Percentiles rank a stretch among this genome's conserved stretches.
phyloP scores from a whole-genome alignment of 2,797 vertebrate species.

The Decapterus maruadsi region DNA sequence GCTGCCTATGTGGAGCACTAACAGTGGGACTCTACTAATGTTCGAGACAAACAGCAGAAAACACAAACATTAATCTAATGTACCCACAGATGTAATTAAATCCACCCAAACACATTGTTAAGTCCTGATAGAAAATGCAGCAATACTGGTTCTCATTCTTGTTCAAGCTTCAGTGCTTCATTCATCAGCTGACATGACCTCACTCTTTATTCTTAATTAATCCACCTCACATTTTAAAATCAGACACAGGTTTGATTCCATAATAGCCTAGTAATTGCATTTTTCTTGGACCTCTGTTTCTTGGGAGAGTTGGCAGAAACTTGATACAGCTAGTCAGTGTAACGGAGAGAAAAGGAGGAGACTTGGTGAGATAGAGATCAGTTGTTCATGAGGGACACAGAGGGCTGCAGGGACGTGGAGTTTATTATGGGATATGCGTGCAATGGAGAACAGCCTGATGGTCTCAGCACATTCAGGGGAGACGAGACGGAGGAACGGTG shows the following conservation, averaged over 20 bases:
- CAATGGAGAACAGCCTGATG: conserved; percentile 52
- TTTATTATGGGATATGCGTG: conserved; percentile 44
- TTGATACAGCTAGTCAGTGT: conserved; percentile 27
- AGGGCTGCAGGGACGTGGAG: conserved; percentile 24
- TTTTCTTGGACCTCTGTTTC: neutral
- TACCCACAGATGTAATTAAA: neutral
- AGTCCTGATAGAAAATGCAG: neutral
- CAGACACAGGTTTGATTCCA: neutral
- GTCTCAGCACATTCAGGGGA: conserved; percentile 45
- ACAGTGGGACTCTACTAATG: neutral
- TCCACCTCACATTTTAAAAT: conserved; percentile 5
- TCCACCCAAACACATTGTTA: neutral
- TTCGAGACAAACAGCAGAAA: neutral
- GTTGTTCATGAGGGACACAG: conserved; percentile 30
- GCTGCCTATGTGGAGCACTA: neutral
- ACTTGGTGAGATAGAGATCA: conserved; percentile 38
- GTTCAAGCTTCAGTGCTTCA: neutral
- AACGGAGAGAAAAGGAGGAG: conserved; percentile 48
- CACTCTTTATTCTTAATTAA: neutral
- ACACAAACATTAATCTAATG: neutral
- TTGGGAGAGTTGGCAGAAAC: conserved; percentile 20
- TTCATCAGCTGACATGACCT: neutral
- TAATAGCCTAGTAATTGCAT: too few relatives aligned
- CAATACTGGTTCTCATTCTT: neutral
- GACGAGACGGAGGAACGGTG: conserved; percentile 74